Evolutionary conservation across 2,888 invertebrate genomes (phyloP), one percentile per base, ranked within the genome.

Genomic region (Mesorhabditis spiculigera): DNA sequence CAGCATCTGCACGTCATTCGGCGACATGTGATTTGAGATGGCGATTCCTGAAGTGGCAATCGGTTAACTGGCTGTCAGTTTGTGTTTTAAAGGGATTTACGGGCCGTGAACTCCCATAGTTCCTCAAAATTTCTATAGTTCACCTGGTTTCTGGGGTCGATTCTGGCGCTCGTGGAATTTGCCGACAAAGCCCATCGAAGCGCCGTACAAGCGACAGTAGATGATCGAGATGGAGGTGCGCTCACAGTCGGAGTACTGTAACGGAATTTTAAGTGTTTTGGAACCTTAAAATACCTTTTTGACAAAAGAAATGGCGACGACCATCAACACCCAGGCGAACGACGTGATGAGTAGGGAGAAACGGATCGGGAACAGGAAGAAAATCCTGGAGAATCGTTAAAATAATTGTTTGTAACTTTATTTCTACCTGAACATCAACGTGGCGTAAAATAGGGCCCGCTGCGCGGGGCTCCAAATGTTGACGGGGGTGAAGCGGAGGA

Each of bases 1-100:
- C n/a, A 82, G 71, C 63, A 83, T 78, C 67, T 80, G 82, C 64
- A 83, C 76, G 68, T 82, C 82, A 67, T 82, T 82, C 16, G 82
- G 82, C 13, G 78, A 76, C 63, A 82, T 66, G 68, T 82, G 82
- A 66, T 82, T 82, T 5, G 82, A 69, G 16, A 83, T 78, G 42
- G 79, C 80, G 5, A 82, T 75, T 58, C 82, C 82, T 75, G 63
- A 50, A 72, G 67, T 3, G 43, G 4, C 6, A 4, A 64, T 6
- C 13, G 10, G n/a, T n/a, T 5, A 10, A 4, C 50, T 4, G 0
- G 13, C 13, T 66, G 13, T 13, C 10, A 13, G 66, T 43, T 16
- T 13, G 10, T 43, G 10, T 66, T 43, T 44, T 4, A 65, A 65
- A 65, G 5, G n/a, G 65, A n/a, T 65, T 65, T 16, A 28, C 4